Conservation (phyloP, 2,113 vertebrate species). For the Gnathonemus longibarbis region DNA sequence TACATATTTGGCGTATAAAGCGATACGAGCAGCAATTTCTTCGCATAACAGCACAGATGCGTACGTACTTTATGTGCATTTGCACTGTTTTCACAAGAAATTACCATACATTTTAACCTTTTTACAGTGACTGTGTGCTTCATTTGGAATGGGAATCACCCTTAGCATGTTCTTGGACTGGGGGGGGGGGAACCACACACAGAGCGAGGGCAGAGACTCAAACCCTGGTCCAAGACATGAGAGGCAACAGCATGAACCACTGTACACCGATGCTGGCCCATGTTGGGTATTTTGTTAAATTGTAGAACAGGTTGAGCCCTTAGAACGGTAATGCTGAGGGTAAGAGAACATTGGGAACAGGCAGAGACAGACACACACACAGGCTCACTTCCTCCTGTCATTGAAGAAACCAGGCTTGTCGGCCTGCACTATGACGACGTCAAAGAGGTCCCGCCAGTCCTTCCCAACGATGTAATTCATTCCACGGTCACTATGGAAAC, state of each 20-base stretch:
- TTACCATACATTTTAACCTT: background rate
- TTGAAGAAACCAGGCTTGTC: constrained; percentile 97
- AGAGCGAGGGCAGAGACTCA: background rate
- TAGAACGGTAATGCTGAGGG: background rate
- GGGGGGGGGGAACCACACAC: background rate
- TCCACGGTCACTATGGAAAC: constrained; percentile 74
- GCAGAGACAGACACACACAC: constrained; percentile 7
- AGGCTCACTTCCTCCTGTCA: constrained; percentile 81
- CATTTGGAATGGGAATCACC: background rate
- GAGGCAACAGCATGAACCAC: background rate
- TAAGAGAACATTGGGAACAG: background rate
- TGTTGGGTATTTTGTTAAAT: background rate
- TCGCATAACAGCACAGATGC: background rate
- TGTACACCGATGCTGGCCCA: background rate
- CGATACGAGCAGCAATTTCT: background rate
- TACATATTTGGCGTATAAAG: background rate
- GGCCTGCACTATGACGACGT: constrained; percentile 93
- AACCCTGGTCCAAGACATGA: background rate
- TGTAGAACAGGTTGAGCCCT: background rate
- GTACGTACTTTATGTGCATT: background rate
- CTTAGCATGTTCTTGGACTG: background rate
- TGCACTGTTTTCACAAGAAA: background rate
- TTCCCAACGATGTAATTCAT: constrained; percentile 94
- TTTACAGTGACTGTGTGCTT: background rate
- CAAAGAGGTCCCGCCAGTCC: constrained; percentile 95